Percentiles rank a stretch among this genome's conserved stretches.
Evolutionary conservation across 2,888 invertebrate species (phyloP).

Genomic region (Tiphia femorata): DNA sequence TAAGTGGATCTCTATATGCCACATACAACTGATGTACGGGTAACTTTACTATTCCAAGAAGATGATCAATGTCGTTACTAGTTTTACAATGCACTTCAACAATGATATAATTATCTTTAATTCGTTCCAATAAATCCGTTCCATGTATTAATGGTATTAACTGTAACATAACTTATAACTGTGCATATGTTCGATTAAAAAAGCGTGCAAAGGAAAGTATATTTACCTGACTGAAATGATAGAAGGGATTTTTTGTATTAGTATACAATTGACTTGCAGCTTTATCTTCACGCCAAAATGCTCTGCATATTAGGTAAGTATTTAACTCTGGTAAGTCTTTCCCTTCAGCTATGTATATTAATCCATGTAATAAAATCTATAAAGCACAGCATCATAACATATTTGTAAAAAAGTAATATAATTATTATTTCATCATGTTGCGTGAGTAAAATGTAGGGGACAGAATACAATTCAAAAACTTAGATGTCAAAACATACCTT

Average conservation of each 20-base stretch:
- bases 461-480: neutral
- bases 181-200: neutral
- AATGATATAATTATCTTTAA: conserved; percentile 72
- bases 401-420: neutral
- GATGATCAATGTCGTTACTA: conserved; percentile 57
- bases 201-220: neutral
- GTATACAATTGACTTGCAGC: conserved; percentile 67
- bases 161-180: conserved; percentile 56
- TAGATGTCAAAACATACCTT: conserved; percentile 50
- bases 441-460: neutral
- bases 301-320: conserved; percentile 70
- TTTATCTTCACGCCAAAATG: conserved; percentile 70
- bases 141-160: conserved; percentile 73
- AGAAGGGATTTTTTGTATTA: conserved; percentile 68
- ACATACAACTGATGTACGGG: conserved; percentile 75
- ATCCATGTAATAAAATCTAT: conserved; percentile 68
- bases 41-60: conserved; percentile 72
- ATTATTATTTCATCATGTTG: neutral
- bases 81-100: conserved; percentile 72
- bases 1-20: conserved; percentile 73
- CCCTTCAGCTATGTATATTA: conserved; percentile 70
- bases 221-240: conserved; percentile 71
- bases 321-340: conserved; percentile 65
- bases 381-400: conserved; percentile 14
- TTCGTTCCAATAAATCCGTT: conserved; percentile 71